phyloP scores from a whole-genome alignment of 2,888 invertebrate species.

The Linnaemya vulpina region DNA sequence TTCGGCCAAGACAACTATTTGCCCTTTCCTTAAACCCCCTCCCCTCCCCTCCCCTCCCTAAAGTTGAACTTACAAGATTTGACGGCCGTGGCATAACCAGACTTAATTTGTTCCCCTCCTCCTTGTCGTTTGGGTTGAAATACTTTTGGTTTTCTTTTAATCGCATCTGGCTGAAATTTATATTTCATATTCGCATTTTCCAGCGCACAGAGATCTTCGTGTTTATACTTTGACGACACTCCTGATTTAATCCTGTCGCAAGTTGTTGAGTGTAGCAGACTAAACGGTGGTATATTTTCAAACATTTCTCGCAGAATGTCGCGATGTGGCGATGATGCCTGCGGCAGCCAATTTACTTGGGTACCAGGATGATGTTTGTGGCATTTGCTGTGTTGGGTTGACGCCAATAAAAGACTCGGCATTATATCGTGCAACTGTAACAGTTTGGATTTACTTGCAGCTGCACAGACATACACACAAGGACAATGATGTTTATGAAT shows the following conservation, averaged over 20 bases:
- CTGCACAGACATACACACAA: not conserved
- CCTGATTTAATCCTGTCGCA: not conserved
- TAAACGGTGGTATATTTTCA: conserved; percentile 57
- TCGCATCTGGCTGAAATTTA: not conserved
- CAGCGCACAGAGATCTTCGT: conserved; percentile 5
- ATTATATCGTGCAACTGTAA: conserved; percentile 18
- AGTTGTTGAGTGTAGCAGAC: conserved; percentile 11
- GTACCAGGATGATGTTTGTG: not conserved
- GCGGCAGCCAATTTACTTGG: conserved; percentile 22
- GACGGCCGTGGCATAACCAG: conserved; percentile 15
- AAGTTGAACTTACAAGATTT: conserved; percentile 48
- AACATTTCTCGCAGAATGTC: conserved; percentile 54
- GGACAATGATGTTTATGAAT: conserved; percentile 12
- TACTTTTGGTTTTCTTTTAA: not conserved
- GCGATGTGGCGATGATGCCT: conserved; percentile 30
- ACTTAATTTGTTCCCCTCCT: not conserved
- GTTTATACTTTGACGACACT: not conserved
- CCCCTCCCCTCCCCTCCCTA: too few relatives aligned
- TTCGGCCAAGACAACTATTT: too few relatives aligned
- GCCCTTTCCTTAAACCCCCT: too few relatives aligned
- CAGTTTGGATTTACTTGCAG: not conserved
- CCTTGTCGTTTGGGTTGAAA: not conserved
- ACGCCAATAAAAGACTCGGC: not conserved
- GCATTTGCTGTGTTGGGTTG: not conserved
- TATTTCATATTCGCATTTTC: not conserved